Percentiles rank a stretch among this genome's conserved stretches.
These are phyloP conservation scores for Perizoma affinitatum DNA, from an alignment of 2,888 invertebrate genomes.

Conservation along the genomic window DNA sequence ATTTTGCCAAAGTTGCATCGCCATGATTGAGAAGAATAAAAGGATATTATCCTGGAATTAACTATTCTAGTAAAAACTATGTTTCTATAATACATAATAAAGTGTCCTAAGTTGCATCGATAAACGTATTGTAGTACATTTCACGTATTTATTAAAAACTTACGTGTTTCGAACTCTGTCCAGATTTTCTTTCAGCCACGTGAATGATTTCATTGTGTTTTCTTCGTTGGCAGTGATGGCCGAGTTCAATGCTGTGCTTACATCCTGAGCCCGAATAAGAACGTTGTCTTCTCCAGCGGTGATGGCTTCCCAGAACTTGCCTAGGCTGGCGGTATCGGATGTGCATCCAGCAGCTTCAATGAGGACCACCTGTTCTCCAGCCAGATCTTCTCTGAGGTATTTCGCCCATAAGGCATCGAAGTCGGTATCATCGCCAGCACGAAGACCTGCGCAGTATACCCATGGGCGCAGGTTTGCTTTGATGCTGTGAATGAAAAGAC, in stretches of 20 bases:
- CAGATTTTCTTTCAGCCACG: slow-evolving; percentile 73
- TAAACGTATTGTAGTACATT: no score
- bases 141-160: slow-evolving; percentile 37
- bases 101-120: no score
- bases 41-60: no score
- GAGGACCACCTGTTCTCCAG: slow-evolving; percentile 87
- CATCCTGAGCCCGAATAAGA: slow-evolving; percentile 71
- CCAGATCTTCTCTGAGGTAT: slow-evolving; percentile 84
- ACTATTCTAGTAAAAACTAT: no score
- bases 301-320: slow-evolving; percentile 57
- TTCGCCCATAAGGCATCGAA: slow-evolving; percentile 87
- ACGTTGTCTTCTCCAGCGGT: slow-evolving; percentile 47
- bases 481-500: slow-evolving; percentile 45
- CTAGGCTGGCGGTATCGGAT: slow-evolving; percentile 64
- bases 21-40: no score
- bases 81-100: no score
- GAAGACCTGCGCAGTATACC: slow-evolving; percentile 90
- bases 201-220: slow-evolving; percentile 82
- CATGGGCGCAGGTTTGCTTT: slow-evolving; percentile 84
- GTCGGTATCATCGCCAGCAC: slow-evolving; percentile 84
- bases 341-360: slow-evolving; percentile 88
- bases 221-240: slow-evolving; percentile 81
- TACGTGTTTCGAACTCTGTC: slow-evolving; percentile 47
- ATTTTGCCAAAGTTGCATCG: no score
- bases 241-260: slow-evolving; percentile 66